Conservation (phyloP, 2,888 invertebrate species). For the Leptothorax acervorum region DNA sequence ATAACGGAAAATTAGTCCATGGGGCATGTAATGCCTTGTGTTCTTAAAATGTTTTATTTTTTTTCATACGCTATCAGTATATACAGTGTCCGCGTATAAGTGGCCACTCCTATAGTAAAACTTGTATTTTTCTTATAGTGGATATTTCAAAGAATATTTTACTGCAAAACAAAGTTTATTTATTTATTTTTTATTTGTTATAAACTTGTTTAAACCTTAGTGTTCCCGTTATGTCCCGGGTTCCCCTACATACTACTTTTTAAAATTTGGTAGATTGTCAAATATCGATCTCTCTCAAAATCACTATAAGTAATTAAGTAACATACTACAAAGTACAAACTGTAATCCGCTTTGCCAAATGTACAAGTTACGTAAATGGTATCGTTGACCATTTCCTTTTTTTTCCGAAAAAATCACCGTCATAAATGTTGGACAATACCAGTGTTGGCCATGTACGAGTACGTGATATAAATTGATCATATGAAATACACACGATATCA, state of each 20-base stretch:
- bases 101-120: too few species aligned
- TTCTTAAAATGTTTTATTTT: too few species aligned
- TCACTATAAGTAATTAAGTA: not conserved
- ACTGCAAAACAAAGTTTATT: too few species aligned
- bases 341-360: not conserved
- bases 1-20: too few species aligned
- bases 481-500: not conserved
- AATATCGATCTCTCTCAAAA: not conserved
- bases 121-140: too few species aligned
- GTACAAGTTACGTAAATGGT: not conserved
- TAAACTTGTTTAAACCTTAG: too few species aligned
- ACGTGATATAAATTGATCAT: not conserved
- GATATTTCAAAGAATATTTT: too few species aligned
- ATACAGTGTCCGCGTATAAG: too few species aligned
- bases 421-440: not conserved
- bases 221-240: too few species aligned
- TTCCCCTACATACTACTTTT: not conserved
- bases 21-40: too few species aligned
- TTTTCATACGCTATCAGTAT: too few species aligned
- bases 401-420: slow-evolving; percentile 3
- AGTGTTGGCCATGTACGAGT: not conserved
- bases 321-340: not conserved
- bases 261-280: not conserved
- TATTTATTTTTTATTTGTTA: too few species aligned
- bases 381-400: not conserved